These are phyloP conservation scores for Branchipolynoe longqiensis DNA, from an alignment of 2,888 invertebrate genomes.

Conservation along the genomic window DNA sequence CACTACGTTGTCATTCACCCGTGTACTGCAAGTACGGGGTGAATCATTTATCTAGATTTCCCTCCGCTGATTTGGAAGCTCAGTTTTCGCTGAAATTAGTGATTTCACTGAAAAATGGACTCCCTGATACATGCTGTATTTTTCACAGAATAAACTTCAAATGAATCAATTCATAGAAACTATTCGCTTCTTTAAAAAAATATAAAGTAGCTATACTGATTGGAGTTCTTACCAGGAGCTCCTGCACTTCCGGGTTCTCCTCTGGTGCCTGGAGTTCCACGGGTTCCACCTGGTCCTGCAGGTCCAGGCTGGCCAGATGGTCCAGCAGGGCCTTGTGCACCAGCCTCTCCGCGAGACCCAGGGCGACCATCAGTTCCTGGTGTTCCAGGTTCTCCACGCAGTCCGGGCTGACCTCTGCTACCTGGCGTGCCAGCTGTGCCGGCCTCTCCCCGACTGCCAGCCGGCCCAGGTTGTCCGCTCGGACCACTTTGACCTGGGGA, in stretches of 20 bases:
- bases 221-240: constrained; percentile 70
- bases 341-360: constrained; percentile 61
- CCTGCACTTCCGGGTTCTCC: constrained; percentile 58
- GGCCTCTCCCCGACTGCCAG: constrained; percentile 44
- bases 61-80: too few species aligned
- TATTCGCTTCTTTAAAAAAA: too few species aligned
- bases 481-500: constrained; percentile 48
- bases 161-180: too few species aligned
- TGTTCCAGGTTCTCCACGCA: constrained; percentile 47
- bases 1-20: too few species aligned
- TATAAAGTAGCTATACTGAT: too few species aligned
- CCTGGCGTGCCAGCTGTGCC: constrained; percentile 69
- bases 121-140: too few species aligned
- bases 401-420: constrained; percentile 55
- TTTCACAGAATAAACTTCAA: too few species aligned
- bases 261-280: constrained; percentile 38
- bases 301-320: constrained; percentile 61
- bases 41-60: too few species aligned
- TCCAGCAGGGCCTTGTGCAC: constrained; percentile 61
- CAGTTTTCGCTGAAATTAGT: too few species aligned
- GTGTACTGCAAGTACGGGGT: too few species aligned
- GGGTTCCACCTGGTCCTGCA: constrained; percentile 51
- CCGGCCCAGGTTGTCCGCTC: constrained; percentile 53
- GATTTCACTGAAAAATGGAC: too few species aligned
- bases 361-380: constrained; percentile 61